Conservation (phyloP, 2,888 invertebrate species). For the Amblyjoppa proteus region DNA sequence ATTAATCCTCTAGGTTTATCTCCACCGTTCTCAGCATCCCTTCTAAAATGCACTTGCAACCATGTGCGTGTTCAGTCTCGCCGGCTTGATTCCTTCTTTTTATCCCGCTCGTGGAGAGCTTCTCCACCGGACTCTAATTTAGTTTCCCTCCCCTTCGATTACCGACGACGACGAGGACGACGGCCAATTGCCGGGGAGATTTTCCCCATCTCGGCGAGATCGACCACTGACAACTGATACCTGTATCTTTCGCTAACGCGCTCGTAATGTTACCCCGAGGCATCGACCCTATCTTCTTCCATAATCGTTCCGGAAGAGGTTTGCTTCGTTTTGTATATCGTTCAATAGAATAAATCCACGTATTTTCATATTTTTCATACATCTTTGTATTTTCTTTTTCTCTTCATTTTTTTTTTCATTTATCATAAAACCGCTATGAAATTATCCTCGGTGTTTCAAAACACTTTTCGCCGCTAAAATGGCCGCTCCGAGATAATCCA, state of each 20-base stretch:
- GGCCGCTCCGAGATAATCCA: conserved; percentile 40
- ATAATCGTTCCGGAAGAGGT: conserved; percentile 65
- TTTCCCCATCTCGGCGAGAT: background rate
- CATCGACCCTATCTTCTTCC: conserved; percentile 63
- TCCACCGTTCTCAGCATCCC: conserved; percentile 14
- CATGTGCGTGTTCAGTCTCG: conserved; percentile 55
- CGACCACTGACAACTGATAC: conserved; percentile 54
- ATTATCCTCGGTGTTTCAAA: conserved; percentile 7
- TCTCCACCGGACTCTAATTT: conserved; percentile 49
- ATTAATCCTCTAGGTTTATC: conserved; percentile 42
- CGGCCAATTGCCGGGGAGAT: conserved; percentile 34
- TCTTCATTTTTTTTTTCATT: background rate
- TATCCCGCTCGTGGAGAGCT: conserved; percentile 51
- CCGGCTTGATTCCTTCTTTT: conserved; percentile 61
- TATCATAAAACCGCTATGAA: conserved; percentile 15
- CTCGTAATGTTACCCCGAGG: conserved; percentile 56
- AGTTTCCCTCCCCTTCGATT: conserved; percentile 40
- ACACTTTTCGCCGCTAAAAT: conserved; percentile 1
- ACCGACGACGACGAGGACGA: conserved; percentile 16
- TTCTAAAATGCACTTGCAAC: conserved; percentile 2
- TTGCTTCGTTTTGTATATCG: conserved; percentile 52
- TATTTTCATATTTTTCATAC: conserved; percentile 23
- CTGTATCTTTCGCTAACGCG: conserved; percentile 49
- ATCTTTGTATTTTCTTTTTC: conserved; percentile 31
- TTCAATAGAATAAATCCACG: conserved; percentile 15